Evolutionary conservation across 2,888 invertebrate genomes (phyloP), one percentile per base, ranked within the genome.

Genomic region (Laothoe populi): DNA sequence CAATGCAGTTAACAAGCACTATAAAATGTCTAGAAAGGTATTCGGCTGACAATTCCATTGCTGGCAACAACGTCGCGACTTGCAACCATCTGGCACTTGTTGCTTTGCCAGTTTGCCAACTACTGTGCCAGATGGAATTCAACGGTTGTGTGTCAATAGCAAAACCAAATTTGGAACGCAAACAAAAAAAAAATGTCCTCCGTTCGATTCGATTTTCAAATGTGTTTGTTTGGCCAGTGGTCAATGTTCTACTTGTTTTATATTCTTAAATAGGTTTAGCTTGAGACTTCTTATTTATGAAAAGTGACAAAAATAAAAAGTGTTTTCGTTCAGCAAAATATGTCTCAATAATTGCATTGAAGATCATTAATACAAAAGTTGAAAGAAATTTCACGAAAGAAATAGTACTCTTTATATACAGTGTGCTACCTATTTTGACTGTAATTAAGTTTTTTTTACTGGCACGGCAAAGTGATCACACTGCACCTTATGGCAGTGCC

Each of bases 1-100:
- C 84, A 79, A 71, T 81, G 76, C 71, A 76, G 74, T 83, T 86
- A 82, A 81, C 81, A 76, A 77, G 68, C 66, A 68, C 74, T 77
- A 78, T 86, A 86, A 86, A 76, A 64, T 67, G 77, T 74, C 74
- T 68, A 61, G 64, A 63, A 72, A 72, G 70, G 75, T 73, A 65
- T 64, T 64, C 60, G 67, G 60, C 38, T 40, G 63, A 35, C 42
- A 53, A 59, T 38, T 23, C 59, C 35, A 48, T 21, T 19, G n/a
- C 63, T 57, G 23, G 59, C 58, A 38, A 31, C 16, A 38, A 23
- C 21, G 8, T 21, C 31, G 53, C 16, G 11, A 60, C 53, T 44
- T 10, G 45, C 46, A 46, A 58, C 19, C 53, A 73, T 70, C 67
- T 73, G 67, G 74, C 69, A 83, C 83, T 83, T 83, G 83, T 83